Conservation (phyloP, 2,888 invertebrate species). For the Phaedon cochleariae region DNA sequence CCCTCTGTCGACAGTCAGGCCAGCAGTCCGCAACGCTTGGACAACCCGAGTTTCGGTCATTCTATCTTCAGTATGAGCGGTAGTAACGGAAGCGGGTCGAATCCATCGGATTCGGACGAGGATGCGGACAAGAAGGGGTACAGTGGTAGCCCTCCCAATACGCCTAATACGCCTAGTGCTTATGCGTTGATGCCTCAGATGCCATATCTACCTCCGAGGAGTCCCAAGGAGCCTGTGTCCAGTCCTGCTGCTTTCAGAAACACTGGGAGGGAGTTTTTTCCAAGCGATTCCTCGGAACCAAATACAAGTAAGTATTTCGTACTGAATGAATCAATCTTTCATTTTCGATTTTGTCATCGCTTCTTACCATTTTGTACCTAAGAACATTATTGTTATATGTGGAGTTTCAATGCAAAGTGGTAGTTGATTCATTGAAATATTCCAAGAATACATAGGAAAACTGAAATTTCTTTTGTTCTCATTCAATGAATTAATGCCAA, state of each 20-base stretch:
- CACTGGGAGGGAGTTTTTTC: slow-evolving; percentile 77
- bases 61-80: slow-evolving; percentile 61
- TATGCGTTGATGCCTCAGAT: slow-evolving; percentile 60
- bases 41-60: slow-evolving; percentile 62
- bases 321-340: too few relatives aligned
- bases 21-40: slow-evolving; percentile 83
- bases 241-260: slow-evolving; percentile 65
- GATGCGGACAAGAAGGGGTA: slow-evolving; percentile 64
- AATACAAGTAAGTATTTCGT: slow-evolving; percentile 83
- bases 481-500: too few relatives aligned
- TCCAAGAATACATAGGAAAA: too few relatives aligned
- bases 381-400: too few relatives aligned
- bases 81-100: slow-evolving; percentile 68
- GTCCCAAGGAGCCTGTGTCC: slow-evolving; percentile 65
- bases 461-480: too few relatives aligned
- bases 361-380: too few relatives aligned
- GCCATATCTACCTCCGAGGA: slow-evolving; percentile 68
- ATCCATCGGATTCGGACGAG: slow-evolving; percentile 85
- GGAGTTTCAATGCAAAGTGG: too few relatives aligned
- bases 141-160: slow-evolving; percentile 61
- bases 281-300: slow-evolving; percentile 79
- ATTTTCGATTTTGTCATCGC: too few relatives aligned
- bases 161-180: slow-evolving; percentile 64
- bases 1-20: slow-evolving; percentile 89
- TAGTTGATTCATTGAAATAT: too few relatives aligned